Evolutionary conservation across 1,140 invertebrate genomes (phyloP).

Genomic region (Spodoptera litura): DNA sequence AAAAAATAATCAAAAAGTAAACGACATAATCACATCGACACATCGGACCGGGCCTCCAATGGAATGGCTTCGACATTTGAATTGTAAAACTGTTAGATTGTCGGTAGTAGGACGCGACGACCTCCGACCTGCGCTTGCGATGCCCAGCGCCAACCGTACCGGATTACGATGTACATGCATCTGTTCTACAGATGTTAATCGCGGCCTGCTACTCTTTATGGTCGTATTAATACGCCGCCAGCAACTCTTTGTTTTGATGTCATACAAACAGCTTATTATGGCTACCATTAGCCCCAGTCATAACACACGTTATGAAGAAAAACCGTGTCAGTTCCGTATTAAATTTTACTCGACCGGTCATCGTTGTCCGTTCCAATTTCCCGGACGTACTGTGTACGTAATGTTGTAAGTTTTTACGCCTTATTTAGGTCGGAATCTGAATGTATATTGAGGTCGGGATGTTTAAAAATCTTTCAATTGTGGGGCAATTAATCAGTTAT

Average conservation of each 20-base stretch:
- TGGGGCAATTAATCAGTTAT: slow-evolving; percentile 55
- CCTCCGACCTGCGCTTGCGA: slow-evolving; percentile 53
- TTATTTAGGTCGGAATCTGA: slow-evolving; percentile 14
- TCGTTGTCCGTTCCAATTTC: slow-evolving; percentile 46
- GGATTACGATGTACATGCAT: slow-evolving; percentile 61
- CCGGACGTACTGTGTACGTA: slow-evolving; percentile 5
- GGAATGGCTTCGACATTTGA: slow-evolving; percentile 52
- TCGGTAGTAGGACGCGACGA: slow-evolving; percentile 46
- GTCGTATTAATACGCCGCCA: slow-evolving; percentile 63
- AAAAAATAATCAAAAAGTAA: slow-evolving; percentile 40
- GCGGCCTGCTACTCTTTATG: slow-evolving; percentile 64
- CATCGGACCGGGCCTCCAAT: slow-evolving; percentile 32
- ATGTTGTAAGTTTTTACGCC: slow-evolving; percentile 2
- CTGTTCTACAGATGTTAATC: slow-evolving; percentile 74
- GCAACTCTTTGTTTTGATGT: slow-evolving; percentile 70
- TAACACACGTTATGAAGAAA: slow-evolving; percentile 53
- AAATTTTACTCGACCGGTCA: slow-evolving; percentile 42
- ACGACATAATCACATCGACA: slow-evolving; percentile 55
- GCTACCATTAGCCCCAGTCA: slow-evolving; percentile 57
- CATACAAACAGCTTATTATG: slow-evolving; percentile 71
- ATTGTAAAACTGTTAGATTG: slow-evolving; percentile 56
- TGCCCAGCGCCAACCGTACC: slow-evolving; percentile 30
- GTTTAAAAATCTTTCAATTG: slow-evolving; percentile 48
- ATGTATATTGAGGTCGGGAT: slow-evolving; percentile 29
- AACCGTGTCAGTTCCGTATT: slow-evolving; percentile 70